These are phyloP conservation scores for Hirtodrosophila histrioides DNA, from an alignment of 2,888 invertebrate genomes.

Conservation along the genomic window DNA sequence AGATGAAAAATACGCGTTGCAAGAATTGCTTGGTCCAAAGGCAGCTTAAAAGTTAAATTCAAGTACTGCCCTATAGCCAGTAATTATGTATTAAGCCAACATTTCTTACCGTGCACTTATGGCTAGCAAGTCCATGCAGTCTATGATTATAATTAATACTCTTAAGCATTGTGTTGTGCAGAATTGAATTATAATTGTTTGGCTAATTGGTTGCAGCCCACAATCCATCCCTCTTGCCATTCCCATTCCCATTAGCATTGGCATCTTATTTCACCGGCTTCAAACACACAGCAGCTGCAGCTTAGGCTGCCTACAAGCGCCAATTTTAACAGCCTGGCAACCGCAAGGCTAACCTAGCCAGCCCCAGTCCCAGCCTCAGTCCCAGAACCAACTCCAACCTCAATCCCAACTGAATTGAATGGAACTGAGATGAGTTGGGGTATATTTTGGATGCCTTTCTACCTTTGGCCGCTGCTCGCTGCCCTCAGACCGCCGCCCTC, in stretches of 20 bases:
- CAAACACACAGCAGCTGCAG: neutral
- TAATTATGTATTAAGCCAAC: too few relatives aligned
- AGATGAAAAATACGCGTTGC: too few relatives aligned
- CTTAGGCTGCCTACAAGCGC: constrained; percentile 52
- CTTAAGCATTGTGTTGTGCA: too few relatives aligned
- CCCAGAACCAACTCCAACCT: too few relatives aligned
- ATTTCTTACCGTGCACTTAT: too few relatives aligned
- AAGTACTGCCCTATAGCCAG: too few relatives aligned
- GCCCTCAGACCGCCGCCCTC: neutral
- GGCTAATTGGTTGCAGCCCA: neutral
- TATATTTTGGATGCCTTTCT: neutral
- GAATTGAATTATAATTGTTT: neutral
- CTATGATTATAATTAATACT: too few relatives aligned
- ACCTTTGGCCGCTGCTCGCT: constrained; percentile 2
- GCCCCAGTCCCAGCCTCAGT: neutral
- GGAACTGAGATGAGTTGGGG: neutral
- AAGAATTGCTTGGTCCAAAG: too few relatives aligned
- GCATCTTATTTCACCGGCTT: neutral
- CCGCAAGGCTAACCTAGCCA: constrained; percentile 46
- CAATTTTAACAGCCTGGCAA: constrained; percentile 70
- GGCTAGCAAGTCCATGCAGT: too few relatives aligned
- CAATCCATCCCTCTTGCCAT: too few relatives aligned
- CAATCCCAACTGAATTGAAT: neutral
- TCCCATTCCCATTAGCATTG: too few relatives aligned
- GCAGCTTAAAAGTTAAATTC: too few relatives aligned